phyloP scores from a whole-genome alignment of 2,797 vertebrate genomes.

The Pyrocephalus nanus region DNA sequence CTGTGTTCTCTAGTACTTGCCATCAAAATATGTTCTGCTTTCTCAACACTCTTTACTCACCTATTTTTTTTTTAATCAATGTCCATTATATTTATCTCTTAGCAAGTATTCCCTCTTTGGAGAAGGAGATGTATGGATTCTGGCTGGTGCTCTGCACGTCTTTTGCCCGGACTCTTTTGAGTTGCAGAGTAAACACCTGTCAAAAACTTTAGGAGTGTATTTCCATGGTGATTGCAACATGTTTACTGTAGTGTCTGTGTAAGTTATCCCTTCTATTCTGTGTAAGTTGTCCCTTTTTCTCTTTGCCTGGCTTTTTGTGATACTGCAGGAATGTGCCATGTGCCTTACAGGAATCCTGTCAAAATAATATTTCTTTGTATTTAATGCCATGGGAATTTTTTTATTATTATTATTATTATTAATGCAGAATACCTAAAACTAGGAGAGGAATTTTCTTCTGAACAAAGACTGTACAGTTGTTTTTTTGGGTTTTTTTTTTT shows the following conservation, averaged over 20 bases:
- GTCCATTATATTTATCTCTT: not conserved
- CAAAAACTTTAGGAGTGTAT: constrained; percentile 43
- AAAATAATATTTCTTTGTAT: constrained; percentile 63
- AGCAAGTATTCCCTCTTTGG: not conserved
- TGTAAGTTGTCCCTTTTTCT: constrained; percentile 8
- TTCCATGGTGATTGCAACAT: constrained; percentile 47
- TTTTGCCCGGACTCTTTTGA: not conserved
- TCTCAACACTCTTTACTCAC: not conserved
- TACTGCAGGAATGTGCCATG: constrained; percentile 24
- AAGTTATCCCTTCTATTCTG: constrained; percentile 32
- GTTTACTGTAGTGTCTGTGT: constrained; percentile 46
- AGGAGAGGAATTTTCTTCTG: constrained; percentile 54
- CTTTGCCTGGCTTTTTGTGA: constrained; percentile 10
- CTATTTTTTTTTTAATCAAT: not conserved
- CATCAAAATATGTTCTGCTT: not conserved
- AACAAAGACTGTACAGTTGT: constrained; percentile 53
- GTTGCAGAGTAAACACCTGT: constrained; percentile 26
- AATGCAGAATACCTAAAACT: constrained; percentile 51
- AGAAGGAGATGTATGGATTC: not conserved
- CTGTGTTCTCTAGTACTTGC: not conserved
- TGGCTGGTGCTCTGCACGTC: not conserved
- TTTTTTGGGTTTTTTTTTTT: not conserved
- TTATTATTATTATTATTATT: not conserved
- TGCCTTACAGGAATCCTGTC: constrained; percentile 60
- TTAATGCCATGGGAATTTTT: constrained; percentile 18